Evolutionary conservation across 2,888 invertebrate genomes (phyloP), one percentile per base, ranked within the genome.

Genomic region (Phaonia tiefii): DNA sequence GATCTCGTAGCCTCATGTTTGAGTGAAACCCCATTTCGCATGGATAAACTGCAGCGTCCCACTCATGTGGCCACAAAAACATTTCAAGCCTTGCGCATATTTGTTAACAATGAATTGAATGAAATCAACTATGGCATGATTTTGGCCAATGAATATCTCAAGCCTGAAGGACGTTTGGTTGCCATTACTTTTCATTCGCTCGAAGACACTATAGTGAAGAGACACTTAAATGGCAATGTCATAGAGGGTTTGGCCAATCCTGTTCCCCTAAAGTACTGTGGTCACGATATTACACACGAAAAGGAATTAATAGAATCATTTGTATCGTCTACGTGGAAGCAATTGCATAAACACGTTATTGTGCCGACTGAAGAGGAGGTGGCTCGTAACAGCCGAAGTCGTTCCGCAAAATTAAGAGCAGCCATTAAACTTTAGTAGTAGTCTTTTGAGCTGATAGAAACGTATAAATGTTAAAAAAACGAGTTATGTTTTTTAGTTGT

Each of bases 101-200:
- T 99, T 91, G 96, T 99, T 0, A 99, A 99, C 89, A 96, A 99
- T 89, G 99, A 99, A 91, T 91, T 99, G 0, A 99, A 99, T 89
- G 98, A 99, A 92, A 93, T 99, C 1, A 96, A 98, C 91, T 96
- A 96, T 89, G 98, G 94, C 0, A 93, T 99, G 90, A 89, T 96
- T 25, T 86, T 97, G 72, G 95, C 97, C 0, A 93, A 94, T 82
- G 93, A 92, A 87, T 96, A 94, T 87, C 92, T 99, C 22, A 96
- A 96, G 91, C 90, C 94, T 0, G 93, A 94, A 44, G 98, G 98
- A 0, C 92, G 94, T 79, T 89, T 98, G 79, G 94, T 96, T 0
- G 94, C 96, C 0, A 93, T 99, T 49, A 94, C 97, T 13, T 99
- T 98, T 90, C 98, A 98, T 91, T 98, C 98, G 0, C 91, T 98